Percentiles rank a stretch among this genome's conserved stretches.
Evolutionary conservation across 2,113 vertebrate genomes (phyloP).

Genomic region (Vimba vimba): DNA sequence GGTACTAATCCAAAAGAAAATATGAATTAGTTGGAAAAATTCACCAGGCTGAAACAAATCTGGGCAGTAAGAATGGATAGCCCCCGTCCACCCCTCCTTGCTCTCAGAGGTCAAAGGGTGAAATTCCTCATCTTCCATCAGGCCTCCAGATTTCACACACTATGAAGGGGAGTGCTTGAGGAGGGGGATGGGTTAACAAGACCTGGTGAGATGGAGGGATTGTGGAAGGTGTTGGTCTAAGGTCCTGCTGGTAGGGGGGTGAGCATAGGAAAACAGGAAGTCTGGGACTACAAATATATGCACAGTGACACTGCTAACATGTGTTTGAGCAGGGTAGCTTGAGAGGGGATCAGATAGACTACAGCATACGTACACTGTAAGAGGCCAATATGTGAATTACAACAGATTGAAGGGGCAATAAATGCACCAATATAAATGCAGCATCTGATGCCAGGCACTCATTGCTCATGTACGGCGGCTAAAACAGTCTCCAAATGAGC

Average conservation of each 20-base stretch:
- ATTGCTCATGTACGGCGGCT: slow-evolving; percentile 43
- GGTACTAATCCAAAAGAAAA: slow-evolving; percentile 49
- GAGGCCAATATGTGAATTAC: slow-evolving; percentile 2
- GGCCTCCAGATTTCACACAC: slow-evolving; percentile 54
- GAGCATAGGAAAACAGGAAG: slow-evolving; percentile 46
- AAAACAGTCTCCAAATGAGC: slow-evolving; percentile 36
- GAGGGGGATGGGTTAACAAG: slow-evolving; percentile 25
- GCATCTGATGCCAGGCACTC: slow-evolving; percentile 35
- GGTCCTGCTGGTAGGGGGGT: slow-evolving; percentile 21
- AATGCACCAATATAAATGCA: slow-evolving; percentile 43
- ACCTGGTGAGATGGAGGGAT: slow-evolving; percentile 5
- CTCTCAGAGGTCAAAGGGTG: slow-evolving; percentile 49
- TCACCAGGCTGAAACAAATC: slow-evolving; percentile 34
- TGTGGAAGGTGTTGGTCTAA: slow-evolving; percentile 15
- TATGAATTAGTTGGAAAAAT: slow-evolving; percentile 44
- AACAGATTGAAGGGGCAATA: slow-evolving; percentile 23
- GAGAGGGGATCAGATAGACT: neutral
- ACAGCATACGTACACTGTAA: neutral
- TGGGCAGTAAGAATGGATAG: slow-evolving; percentile 38
- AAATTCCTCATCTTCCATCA: slow-evolving; percentile 61
- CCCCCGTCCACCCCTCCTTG: slow-evolving; percentile 11
- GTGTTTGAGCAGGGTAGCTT: neutral
- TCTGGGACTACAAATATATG: slow-evolving; percentile 31
- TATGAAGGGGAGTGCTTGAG: neutral
- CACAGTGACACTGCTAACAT: slow-evolving; percentile 26